Evolutionary conservation across 2,888 invertebrate species (phyloP), one percentile per base, ranked within the genome.

Genomic region (Sarcophaga rosellei): DNA sequence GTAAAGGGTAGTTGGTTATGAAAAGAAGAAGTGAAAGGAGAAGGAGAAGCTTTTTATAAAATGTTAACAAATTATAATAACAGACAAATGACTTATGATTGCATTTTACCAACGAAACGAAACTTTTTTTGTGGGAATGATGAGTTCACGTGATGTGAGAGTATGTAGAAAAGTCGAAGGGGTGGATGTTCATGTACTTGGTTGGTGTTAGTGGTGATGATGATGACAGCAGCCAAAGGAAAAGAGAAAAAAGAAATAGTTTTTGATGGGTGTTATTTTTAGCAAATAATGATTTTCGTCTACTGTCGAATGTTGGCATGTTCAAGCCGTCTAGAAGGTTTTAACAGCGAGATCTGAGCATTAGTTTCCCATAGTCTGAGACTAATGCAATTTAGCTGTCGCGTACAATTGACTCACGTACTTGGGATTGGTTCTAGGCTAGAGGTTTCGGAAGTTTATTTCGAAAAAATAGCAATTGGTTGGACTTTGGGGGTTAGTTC

Each of bases 31-130:
- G 35, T 8, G 8, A 10, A 35, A 11, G 61, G 8, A 4, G 68
- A 45, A 59, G 77, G 82, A 72, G 65, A 66, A 82, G 72, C 72
- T 66, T 77, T 78, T 84, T 75, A 81, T 84, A 84, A 86, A 86
- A 86, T 86, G 81, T 86, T 84, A 86, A 86, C 86, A 86, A 86
- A 86, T 86, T 86, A 84, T 84, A 86, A 86, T 84, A 86, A 86
- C 81, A 84, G 86, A 86, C 86, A 86, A 86, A 86, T 86, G 86
- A 86, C 86, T 86, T 86, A 86, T 86, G 86, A 86, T 86, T 86
- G 86, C 84, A 86, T 86, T 77, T 84, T 86, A 78, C 81, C 81
- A 81, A 77, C 25, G 66, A 20, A 66, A 45, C 4, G 35, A 44
- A 66, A 44, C 35, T 53, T 53, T 53, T 47, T 53, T 12, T 53